Percentiles rank a stretch among this genome's conserved stretches.
Evolutionary conservation across 2,888 invertebrate species (phyloP).

Genomic region (Spicauda simplicius): DNA sequence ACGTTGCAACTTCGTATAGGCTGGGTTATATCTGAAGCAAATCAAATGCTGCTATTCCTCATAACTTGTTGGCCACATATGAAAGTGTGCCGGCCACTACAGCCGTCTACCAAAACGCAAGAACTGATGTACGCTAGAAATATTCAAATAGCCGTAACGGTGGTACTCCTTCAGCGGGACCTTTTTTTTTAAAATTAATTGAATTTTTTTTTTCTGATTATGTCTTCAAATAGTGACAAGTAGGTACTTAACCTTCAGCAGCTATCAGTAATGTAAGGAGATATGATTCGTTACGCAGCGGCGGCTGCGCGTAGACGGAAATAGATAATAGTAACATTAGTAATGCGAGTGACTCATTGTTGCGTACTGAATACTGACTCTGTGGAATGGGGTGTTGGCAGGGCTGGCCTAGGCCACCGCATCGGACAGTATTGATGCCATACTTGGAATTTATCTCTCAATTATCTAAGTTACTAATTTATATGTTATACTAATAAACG

Average conservation of each 20-base stretch:
- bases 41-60: too few species aligned
- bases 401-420: neutral
- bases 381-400: neutral
- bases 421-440: neutral
- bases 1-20: too few species aligned
- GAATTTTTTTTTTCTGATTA: neutral
- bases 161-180: too few species aligned
- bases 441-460: neutral
- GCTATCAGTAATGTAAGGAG: conserved; percentile 6
- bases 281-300: conserved; percentile 9
- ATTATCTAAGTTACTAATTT: too few species aligned
- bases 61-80: too few species aligned
- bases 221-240: neutral
- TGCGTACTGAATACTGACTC: neutral
- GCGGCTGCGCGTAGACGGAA: conserved; percentile 6
- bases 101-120: too few species aligned
- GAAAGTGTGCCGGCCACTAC: too few species aligned
- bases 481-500: too few species aligned
- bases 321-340: conserved; percentile 6
- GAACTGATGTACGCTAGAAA: too few species aligned
- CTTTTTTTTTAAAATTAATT: neutral
- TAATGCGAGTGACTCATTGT: neutral
- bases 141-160: too few species aligned
- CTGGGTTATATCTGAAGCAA: too few species aligned
- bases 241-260: conserved; percentile 5